Evolutionary conservation across 2,888 invertebrate species (phyloP).

Genomic region (Tetropium fuscum): DNA sequence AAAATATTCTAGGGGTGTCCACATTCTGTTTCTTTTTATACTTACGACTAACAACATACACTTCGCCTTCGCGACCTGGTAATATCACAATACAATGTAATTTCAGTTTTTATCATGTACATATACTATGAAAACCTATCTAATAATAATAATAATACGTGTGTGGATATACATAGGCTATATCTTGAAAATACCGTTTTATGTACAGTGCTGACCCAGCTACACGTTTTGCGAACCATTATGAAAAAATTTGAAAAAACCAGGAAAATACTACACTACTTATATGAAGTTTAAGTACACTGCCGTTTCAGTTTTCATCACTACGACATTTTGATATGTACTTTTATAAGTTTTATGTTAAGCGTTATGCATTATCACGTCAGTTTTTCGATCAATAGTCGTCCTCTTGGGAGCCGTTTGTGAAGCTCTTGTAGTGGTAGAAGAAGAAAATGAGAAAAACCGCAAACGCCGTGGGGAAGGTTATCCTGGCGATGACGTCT

Average conservation of each 20-base stretch:
- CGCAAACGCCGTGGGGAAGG: constrained; percentile 93
- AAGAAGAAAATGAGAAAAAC: constrained; percentile 96
- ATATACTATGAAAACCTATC: constrained; percentile 13
- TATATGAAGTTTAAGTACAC: constrained; percentile 25
- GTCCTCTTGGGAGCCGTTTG: constrained; percentile 67
- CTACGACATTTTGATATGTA: constrained; percentile 43
- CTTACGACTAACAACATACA: constrained; percentile 7
- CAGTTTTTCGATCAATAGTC: constrained; percentile 4
- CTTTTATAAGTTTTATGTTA: constrained; percentile 28
- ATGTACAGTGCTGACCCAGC: constrained; percentile 64
- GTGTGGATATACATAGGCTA: constrained; percentile 21
- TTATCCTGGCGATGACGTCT: constrained; percentile 93
- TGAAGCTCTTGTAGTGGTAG: constrained; percentile 91
- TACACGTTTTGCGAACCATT: constrained; percentile 65
- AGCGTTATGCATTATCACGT: constrained; percentile 29
- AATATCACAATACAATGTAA: constrained; percentile 54
- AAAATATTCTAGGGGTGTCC: constrained; percentile 2
- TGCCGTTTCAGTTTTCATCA: constrained; percentile 32
- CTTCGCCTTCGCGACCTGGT: constrained; percentile 20
- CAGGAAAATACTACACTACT: constrained; percentile 29
- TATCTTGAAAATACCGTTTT: constrained; percentile 36
- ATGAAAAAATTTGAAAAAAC: constrained; percentile 35
- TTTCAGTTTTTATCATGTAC: constrained; percentile 20
- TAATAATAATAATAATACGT: constrained; percentile 10
- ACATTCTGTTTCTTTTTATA: not conserved